These are phyloP conservation scores for Dolichallabes microphthalmus DNA, from an alignment of 2,113 vertebrate genomes.

Conservation along the genomic window DNA sequence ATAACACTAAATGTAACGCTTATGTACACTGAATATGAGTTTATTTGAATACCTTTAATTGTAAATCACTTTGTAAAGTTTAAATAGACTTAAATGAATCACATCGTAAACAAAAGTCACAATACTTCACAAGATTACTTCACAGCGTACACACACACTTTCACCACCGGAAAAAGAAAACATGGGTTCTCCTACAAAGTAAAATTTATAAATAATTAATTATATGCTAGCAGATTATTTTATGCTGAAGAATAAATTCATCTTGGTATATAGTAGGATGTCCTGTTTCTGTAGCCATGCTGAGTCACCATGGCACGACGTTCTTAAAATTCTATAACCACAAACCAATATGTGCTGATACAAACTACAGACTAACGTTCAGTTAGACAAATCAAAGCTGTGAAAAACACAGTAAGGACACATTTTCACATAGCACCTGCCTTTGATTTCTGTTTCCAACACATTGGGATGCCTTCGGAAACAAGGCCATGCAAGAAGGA, in stretches of 20 bases:
- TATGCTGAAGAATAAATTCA: neutral
- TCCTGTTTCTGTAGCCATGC: conserved; percentile 11
- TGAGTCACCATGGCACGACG: neutral
- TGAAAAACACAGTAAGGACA: too few relatives aligned
- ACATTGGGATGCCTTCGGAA: conserved; percentile 44
- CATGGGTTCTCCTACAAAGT: neutral
- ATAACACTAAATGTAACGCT: neutral
- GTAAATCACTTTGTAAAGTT: neutral
- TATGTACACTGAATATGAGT: neutral
- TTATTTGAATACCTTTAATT: neutral
- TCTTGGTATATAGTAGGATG: neutral
- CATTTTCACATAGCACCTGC: too few relatives aligned
- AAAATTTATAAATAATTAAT: neutral
- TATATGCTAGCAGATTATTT: neutral
- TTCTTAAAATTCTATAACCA: conserved; percentile 2
- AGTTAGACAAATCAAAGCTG: conserved; percentile 6
- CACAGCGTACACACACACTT: neutral
- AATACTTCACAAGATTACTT: neutral
- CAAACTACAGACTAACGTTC: neutral
- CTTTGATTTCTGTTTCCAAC: conserved; percentile 45
- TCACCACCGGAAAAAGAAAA: neutral
- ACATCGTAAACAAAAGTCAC: neutral
- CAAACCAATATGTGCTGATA: neutral
- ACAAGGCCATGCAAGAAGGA: conserved; percentile 49
- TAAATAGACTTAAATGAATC: neutral